Evolutionary conservation across 1,140 invertebrate genomes (phyloP).

Genomic region (Neodiprion lecontei): DNA sequence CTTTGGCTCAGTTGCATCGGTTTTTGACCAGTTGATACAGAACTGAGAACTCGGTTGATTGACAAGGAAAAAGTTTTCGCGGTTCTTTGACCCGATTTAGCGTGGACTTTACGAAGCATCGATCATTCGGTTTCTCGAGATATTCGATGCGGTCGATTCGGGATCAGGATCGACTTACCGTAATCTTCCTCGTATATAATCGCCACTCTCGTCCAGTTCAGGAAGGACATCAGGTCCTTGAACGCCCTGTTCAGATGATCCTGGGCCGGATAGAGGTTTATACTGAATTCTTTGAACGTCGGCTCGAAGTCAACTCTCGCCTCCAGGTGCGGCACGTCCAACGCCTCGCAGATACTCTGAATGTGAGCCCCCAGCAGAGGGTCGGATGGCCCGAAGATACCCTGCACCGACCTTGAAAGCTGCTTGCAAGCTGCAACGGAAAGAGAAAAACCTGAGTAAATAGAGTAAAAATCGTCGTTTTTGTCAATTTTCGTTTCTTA

Average conservation of each 20-base stretch:
- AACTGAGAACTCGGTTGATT: no score
- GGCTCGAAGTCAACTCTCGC: constrained; percentile 76
- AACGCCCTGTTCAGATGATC: constrained; percentile 85
- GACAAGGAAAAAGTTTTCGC: no score
- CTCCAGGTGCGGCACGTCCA: constrained; percentile 89
- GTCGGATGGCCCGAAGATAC: constrained; percentile 89
- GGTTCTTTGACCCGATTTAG: no score
- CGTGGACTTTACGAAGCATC: neutral
- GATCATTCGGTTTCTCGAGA: neutral
- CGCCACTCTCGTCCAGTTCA: constrained; percentile 93
- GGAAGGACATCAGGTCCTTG: constrained; percentile 84
- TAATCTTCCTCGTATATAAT: constrained; percentile 92
- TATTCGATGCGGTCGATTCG: neutral
- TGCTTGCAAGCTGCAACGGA: constrained; percentile 82
- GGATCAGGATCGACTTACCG: constrained; percentile 62
- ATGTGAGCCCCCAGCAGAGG: constrained; percentile 83
- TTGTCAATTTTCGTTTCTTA: no score
- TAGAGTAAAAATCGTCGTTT: no score
- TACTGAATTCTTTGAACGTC: constrained; percentile 78
- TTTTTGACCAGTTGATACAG: no score
- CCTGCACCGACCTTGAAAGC: constrained; percentile 84
- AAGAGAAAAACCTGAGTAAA: constrained; percentile 29
- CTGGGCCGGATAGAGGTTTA: constrained; percentile 89
- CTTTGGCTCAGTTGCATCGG: neutral
- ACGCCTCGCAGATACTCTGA: constrained; percentile 87